phyloP scores from a whole-genome alignment of 2,888 invertebrate genomes.

The Plusia festucae region DNA sequence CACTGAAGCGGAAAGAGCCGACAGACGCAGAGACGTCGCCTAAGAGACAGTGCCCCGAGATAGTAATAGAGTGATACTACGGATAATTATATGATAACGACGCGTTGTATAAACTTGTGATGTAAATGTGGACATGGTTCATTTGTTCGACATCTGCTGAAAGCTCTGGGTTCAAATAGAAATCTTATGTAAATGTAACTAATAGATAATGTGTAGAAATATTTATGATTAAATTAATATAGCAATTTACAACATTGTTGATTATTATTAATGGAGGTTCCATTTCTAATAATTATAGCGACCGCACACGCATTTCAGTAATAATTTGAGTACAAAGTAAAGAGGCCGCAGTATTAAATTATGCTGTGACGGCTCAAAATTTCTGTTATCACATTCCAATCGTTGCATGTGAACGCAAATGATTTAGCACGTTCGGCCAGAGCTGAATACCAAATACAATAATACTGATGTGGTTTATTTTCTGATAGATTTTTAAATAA shows the following conservation, averaged over 20 bases:
- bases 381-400: conserved; percentile 81
- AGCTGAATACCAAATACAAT: conserved; percentile 85
- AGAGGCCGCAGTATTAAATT: conserved; percentile 61
- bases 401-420: conserved; percentile 66
- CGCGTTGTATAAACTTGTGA: conserved; percentile 68
- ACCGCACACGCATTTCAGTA: conserved; percentile 63
- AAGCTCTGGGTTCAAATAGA: conserved; percentile 72
- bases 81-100: conserved; percentile 38
- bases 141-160: conserved; percentile 67
- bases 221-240: conserved; percentile 82
- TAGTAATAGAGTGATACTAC: conserved; percentile 75
- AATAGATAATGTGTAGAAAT: conserved; percentile 76
- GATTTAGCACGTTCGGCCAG: conserved; percentile 72
- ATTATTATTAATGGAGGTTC: conserved; percentile 70
- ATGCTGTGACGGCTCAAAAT: conserved; percentile 62
- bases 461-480: conserved; percentile 80
- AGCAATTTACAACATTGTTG: conserved; percentile 75
- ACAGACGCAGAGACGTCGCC: conserved; percentile 76
- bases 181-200: conserved; percentile 71
- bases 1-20: conserved; percentile 79
- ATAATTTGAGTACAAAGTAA: conserved; percentile 70
- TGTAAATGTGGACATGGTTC: conserved; percentile 69
- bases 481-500: conserved; percentile 80
- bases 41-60: conserved; percentile 84
- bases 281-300: conserved; percentile 61